A percentile compares a stretch with the other conserved stretches of the same genome.
phyloP scores from a whole-genome alignment of 2,113 vertebrate species.

The Bufo bufo region DNA sequence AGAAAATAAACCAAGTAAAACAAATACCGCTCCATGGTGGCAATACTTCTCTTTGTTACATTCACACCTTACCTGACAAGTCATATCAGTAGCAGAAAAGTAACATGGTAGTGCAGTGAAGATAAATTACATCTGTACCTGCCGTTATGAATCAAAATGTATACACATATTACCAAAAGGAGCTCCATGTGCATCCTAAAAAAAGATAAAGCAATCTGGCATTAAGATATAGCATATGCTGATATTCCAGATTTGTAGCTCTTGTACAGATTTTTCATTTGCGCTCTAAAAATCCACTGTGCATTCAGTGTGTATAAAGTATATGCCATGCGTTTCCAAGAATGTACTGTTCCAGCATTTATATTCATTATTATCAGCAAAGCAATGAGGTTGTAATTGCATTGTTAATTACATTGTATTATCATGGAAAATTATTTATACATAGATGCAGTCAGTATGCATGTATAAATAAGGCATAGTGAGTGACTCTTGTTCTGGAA shows the following conservation, averaged over 20 bases:
- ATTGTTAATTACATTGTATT: not conserved
- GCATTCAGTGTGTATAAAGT: slow-evolving; percentile 6
- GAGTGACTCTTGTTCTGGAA: not conserved
- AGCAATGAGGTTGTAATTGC: not conserved
- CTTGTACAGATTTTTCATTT: slow-evolving; percentile 42
- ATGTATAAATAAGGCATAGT: not conserved
- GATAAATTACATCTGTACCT: slow-evolving; percentile 57
- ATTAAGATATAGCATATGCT: slow-evolving; percentile 48
- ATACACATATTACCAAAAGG: slow-evolving; percentile 48
- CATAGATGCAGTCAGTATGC: not conserved
- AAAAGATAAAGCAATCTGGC: slow-evolving; percentile 56
- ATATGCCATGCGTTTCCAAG: slow-evolving; percentile 7
- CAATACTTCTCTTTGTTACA: slow-evolving; percentile 12
- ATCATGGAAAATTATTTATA: slow-evolving; percentile 5
- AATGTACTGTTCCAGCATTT: slow-evolving; percentile 1
- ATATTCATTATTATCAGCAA: not conserved
- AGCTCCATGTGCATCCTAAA: slow-evolving; percentile 49
- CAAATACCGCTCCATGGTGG: not conserved
- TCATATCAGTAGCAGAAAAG: slow-evolving; percentile 16
- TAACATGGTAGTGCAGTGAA: slow-evolving; percentile 38
- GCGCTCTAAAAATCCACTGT: slow-evolving; percentile 31
- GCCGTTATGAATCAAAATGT: slow-evolving; percentile 53
- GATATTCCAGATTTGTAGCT: slow-evolving; percentile 32
- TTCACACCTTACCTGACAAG: slow-evolving; percentile 39
- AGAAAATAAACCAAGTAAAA: slow-evolving; percentile 14